Conservation (phyloP, 2,797 vertebrate species). For the Manis crassicaudata region DNA sequence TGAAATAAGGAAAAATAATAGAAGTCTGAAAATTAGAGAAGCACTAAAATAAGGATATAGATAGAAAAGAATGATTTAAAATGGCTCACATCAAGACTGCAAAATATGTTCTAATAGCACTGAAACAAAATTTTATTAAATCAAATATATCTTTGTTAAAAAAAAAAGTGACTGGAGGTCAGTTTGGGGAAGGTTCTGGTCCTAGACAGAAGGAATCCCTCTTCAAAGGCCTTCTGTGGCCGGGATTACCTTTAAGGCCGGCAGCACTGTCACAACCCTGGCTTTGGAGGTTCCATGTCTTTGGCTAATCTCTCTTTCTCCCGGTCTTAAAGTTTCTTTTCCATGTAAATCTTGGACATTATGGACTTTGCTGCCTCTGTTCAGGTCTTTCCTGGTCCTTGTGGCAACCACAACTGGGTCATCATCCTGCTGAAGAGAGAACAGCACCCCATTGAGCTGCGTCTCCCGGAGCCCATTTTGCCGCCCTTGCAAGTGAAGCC, state of each 20-base stretch:
- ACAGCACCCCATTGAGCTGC: not conserved
- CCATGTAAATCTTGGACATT: not conserved
- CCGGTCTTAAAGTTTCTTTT: not conserved
- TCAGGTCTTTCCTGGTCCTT: not conserved
- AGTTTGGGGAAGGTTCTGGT: not conserved
- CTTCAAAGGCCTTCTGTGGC: not conserved
- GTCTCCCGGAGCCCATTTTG: not conserved
- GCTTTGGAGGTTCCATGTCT: not conserved
- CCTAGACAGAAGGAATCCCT: not conserved
- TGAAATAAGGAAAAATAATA: not conserved
- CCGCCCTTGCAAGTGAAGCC: no score
- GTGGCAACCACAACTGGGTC: not conserved
- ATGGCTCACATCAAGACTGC: not conserved
- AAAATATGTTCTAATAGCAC: slow-evolving; percentile 24
- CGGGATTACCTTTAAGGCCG: not conserved
- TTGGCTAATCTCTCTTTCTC: not conserved
- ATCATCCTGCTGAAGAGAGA: not conserved
- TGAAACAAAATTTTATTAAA: not conserved
- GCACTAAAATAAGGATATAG: not conserved
- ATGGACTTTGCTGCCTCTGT: not conserved
- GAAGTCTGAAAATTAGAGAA: slow-evolving; percentile 22
- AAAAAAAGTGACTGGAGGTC: not conserved
- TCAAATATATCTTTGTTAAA: slow-evolving; percentile 20
- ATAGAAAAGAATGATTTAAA: not conserved
- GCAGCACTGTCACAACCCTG: not conserved